Conservation (phyloP, 2,888 invertebrate genomes). For the Dysmachus trigonus region DNA sequence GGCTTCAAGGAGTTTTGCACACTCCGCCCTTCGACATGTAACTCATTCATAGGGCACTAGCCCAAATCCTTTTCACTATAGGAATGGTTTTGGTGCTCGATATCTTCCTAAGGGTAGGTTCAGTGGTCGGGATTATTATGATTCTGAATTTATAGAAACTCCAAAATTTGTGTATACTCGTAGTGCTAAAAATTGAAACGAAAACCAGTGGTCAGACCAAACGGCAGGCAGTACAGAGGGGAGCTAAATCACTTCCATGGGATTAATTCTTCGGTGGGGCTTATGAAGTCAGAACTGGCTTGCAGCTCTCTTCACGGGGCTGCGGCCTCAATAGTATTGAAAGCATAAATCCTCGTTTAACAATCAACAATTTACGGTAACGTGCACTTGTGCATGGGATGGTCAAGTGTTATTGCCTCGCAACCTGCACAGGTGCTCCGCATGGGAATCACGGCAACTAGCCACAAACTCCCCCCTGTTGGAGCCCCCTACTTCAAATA, state of each 20-base stretch:
- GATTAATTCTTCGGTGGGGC: slow-evolving; percentile 9
- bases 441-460: not conserved
- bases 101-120: not conserved
- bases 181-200: not conserved
- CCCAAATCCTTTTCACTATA: not conserved
- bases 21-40: not conserved
- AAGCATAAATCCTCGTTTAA: slow-evolving; percentile 53
- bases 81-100: not conserved
- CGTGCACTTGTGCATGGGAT: slow-evolving; percentile 49
- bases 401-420: slow-evolving; percentile 40
- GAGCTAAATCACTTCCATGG: slow-evolving; percentile 7
- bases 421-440: not conserved
- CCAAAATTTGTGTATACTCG: slow-evolving; percentile 24
- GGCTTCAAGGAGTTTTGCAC: not conserved
- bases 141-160: not conserved
- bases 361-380: slow-evolving; percentile 54
- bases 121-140: not conserved
- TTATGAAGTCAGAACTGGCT: not conserved
- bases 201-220: not conserved
- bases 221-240: not conserved
- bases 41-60: not conserved
- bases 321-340: slow-evolving; percentile 47
- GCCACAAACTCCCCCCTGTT: not conserved
- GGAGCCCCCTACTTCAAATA: slow-evolving; percentile 49
- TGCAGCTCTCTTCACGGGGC: not conserved